phyloP scores from a whole-genome alignment of 1,140 invertebrate species.

The Drosophila asahinai region DNA sequence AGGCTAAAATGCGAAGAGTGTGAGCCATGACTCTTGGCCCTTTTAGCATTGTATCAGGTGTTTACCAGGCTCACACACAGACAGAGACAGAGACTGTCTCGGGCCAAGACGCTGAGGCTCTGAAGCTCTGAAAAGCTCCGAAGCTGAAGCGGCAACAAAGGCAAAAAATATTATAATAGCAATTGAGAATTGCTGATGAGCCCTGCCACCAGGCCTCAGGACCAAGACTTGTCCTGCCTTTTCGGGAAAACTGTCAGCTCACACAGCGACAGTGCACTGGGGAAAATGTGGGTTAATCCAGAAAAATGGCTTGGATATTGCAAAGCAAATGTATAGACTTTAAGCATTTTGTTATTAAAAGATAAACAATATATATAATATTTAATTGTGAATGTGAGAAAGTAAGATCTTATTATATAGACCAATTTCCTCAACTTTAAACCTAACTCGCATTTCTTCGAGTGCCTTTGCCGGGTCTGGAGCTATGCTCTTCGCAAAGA shows the following conservation, averaged over 20 bases:
- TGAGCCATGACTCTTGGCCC: conserved; percentile 37
- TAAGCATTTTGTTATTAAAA: too few species aligned
- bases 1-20: conserved; percentile 4
- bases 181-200: conserved; percentile 84
- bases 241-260: conserved; percentile 61
- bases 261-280: conserved; percentile 29
- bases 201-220: conserved; percentile 53
- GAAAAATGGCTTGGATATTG: too few species aligned
- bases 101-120: conserved; percentile 13
- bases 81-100: conserved; percentile 10
- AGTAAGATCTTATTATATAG: not conserved
- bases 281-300: not conserved
- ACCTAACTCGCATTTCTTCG: not conserved
- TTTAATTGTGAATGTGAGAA: not conserved
- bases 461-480: conserved; percentile 14
- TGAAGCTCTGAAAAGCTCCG: not conserved
- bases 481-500: conserved; percentile 58
- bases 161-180: conserved; percentile 83
- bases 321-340: too few species aligned
- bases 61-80: conserved; percentile 55
- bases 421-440: not conserved
- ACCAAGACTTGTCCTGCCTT: conserved; percentile 23
- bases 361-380: not conserved
- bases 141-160: conserved; percentile 33
- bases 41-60: conserved; percentile 78